Percentiles rank a stretch among this genome's conserved stretches.
These are phyloP conservation scores for Engraulis encrasicolus DNA, from an alignment of 2,113 vertebrate species.

Conservation along the genomic window DNA sequence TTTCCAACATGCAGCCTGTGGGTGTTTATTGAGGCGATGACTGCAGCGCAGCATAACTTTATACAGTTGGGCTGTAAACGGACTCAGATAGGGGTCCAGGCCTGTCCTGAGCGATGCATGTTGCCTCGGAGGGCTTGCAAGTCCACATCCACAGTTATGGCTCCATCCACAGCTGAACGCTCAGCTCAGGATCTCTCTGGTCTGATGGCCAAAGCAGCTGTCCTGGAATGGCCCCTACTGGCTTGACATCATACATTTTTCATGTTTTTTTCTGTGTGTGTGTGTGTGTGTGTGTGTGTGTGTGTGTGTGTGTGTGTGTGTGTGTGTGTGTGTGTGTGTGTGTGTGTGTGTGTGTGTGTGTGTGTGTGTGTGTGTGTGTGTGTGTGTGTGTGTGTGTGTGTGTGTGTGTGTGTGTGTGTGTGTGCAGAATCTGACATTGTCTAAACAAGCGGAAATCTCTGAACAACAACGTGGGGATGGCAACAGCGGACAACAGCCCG, in stretches of 20 bases:
- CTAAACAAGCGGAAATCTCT: constrained; percentile 26
- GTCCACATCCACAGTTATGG: constrained; percentile 20
- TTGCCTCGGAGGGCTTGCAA: constrained; percentile 25
- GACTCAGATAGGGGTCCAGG: neutral
- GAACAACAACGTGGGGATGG: constrained; percentile 8
- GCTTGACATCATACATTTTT: constrained; percentile 35
- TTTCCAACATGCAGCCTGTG: neutral
- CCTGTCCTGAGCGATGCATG: constrained; percentile 26
- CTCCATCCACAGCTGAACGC: constrained; percentile 24
- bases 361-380: neutral
- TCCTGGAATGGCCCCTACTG: constrained; percentile 41
- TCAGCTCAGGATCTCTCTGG: constrained; percentile 32
- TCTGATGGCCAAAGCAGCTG: constrained; percentile 45
- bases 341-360: too few relatives aligned
- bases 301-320: too few relatives aligned
- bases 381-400: neutral
- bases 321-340: neutral
- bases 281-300: neutral
- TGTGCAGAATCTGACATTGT: constrained; percentile 27
- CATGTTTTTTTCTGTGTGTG: neutral
- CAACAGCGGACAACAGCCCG: neutral
- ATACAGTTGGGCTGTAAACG: neutral
- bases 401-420: neutral
- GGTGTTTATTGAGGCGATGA: constrained; percentile 35
- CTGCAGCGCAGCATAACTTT: constrained; percentile 29